A percentile compares a stretch with the other conserved stretches of the same genome.
Conservation (phyloP, 2,113 vertebrate species). For the Ophiodon elongatus region DNA sequence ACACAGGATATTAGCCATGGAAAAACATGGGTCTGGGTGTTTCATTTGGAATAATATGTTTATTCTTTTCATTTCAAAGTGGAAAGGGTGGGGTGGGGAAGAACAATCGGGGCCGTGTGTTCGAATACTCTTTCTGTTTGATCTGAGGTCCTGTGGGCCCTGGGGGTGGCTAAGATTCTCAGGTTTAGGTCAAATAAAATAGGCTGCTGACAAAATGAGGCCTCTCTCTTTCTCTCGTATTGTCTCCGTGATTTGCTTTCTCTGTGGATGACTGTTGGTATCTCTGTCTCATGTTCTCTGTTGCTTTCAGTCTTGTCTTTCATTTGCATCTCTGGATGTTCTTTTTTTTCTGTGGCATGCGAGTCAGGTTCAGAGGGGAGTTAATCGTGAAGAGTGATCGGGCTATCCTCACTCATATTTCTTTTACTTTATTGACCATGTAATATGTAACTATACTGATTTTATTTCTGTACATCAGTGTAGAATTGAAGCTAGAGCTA, state of each 20-base stretch:
- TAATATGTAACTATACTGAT: neutral
- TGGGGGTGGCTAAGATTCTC: slow-evolving; percentile 61
- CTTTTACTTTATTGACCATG: neutral
- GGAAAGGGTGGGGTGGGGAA: slow-evolving; percentile 62
- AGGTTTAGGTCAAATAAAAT: slow-evolving; percentile 74
- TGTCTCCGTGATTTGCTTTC: slow-evolving; percentile 46
- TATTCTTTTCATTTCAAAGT: slow-evolving; percentile 79
- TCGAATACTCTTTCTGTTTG: slow-evolving; percentile 63
- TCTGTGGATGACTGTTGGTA: slow-evolving; percentile 34
- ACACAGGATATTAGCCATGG: slow-evolving; percentile 81
- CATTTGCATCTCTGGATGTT: slow-evolving; percentile 36
- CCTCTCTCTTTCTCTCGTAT: slow-evolving; percentile 30
- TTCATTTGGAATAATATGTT: slow-evolving; percentile 81
- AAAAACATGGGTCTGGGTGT: slow-evolving; percentile 76
- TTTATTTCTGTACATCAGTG: slow-evolving; percentile 22
- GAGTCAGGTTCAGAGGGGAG: slow-evolving; percentile 20
- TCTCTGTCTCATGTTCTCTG: slow-evolving; percentile 47
- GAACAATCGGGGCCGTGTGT: slow-evolving; percentile 74
- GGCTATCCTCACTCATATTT: slow-evolving; percentile 10
- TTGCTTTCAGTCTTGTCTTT: slow-evolving; percentile 46
- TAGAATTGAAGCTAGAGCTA: slow-evolving; percentile 19
- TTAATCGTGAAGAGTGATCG: slow-evolving; percentile 3
- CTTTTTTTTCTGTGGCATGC: neutral
- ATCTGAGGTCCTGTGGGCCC: slow-evolving; percentile 69
- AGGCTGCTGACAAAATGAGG: slow-evolving; percentile 58